Conservation (phyloP, 2,888 invertebrate species). For the Ametastegia equiseti region DNA sequence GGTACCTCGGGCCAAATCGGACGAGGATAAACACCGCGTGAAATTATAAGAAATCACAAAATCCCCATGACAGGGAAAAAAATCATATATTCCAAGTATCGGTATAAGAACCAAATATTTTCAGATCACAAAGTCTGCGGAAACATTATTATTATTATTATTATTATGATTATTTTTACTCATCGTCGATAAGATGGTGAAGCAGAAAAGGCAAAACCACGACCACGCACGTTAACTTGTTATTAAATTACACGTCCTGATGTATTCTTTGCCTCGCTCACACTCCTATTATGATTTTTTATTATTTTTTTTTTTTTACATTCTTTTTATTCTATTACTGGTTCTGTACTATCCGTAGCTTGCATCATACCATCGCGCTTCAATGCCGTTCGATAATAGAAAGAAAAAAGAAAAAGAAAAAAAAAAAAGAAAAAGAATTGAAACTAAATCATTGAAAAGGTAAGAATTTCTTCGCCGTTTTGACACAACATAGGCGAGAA, state of each 20-base stretch:
- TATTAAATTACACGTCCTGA: no score
- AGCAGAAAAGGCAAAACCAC: no score
- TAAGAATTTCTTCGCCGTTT: slow-evolving; percentile 51
- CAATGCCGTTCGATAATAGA: neutral
- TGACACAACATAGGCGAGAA: neutral
- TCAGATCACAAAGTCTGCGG: neutral
- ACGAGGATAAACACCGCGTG: slow-evolving; percentile 10
- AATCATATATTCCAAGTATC: neutral
- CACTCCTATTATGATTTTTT: no score
- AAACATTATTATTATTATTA: neutral
- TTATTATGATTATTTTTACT: no score
- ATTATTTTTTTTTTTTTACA: neutral
- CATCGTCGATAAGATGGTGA: no score
- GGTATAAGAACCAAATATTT: neutral
- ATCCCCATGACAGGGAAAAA: neutral
- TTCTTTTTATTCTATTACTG: neutral
- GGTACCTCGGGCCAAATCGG: neutral
- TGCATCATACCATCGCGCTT: slow-evolving; percentile 7
- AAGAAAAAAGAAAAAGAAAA: no score
- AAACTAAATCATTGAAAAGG: slow-evolving; percentile 47
- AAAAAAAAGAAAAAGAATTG: no score
- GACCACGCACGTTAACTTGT: no score
- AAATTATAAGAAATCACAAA: neutral
- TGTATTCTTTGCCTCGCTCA: no score
- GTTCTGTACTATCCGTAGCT: neutral